A percentile compares a stretch with the other conserved stretches of the same genome.
These are phyloP conservation scores for Eilema caniola DNA, from an alignment of 2,888 invertebrate species.

Conservation along the genomic window DNA sequence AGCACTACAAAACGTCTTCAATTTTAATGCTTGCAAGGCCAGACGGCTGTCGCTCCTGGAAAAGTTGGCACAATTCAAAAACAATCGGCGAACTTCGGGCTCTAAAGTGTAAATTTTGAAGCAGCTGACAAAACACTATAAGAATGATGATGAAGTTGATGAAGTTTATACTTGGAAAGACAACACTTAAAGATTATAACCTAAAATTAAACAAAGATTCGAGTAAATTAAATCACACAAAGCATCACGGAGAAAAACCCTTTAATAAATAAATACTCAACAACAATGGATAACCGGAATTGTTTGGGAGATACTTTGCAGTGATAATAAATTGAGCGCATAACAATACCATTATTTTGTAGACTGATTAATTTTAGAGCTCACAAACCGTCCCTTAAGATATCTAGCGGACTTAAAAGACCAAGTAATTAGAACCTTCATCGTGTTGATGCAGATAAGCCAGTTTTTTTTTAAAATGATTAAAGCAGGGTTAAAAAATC, in stretches of 20 bases:
- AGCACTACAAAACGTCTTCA: no score
- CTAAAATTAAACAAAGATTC: slow-evolving; percentile 29
- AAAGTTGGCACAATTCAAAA: no score
- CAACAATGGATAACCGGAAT: slow-evolving; percentile 65
- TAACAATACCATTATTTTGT: slow-evolving; percentile 61
- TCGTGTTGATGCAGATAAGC: slow-evolving; percentile 40
- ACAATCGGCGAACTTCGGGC: no score
- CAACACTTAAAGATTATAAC: not conserved
- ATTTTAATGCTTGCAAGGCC: no score
- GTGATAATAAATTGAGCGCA: slow-evolving; percentile 67
- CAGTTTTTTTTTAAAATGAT: slow-evolving; percentile 30
- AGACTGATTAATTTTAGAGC: slow-evolving; percentile 59
- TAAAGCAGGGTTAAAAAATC: slow-evolving; percentile 18
- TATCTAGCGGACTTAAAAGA: slow-evolving; percentile 31
- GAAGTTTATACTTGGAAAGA: not conserved
- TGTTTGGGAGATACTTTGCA: slow-evolving; percentile 59
- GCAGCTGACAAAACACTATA: no score
- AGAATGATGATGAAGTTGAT: no score
- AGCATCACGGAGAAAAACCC: slow-evolving; percentile 52
- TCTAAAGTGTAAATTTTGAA: no score
- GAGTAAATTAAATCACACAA: slow-evolving; percentile 19
- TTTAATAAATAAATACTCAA: slow-evolving; percentile 59
- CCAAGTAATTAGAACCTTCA: slow-evolving; percentile 40
- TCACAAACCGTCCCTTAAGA: slow-evolving; percentile 47
- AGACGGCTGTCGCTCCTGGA: no score